phyloP scores from a whole-genome alignment of 2,113 vertebrate genomes.

The Platichthys stellatus region DNA sequence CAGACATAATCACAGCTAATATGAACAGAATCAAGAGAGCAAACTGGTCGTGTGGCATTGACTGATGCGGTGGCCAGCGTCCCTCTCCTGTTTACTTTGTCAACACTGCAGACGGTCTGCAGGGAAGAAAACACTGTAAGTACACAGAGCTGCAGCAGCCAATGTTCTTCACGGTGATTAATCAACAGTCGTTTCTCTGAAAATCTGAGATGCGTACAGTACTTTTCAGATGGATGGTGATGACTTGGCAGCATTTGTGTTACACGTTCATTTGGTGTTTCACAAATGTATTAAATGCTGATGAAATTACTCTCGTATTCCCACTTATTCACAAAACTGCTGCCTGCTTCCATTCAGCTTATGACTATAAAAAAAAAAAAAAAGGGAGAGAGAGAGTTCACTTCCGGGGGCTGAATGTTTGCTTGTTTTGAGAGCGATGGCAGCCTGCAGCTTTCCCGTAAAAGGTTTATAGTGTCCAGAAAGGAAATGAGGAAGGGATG shows the following conservation, averaged over 20 bases:
- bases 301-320: background rate
- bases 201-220: background rate
- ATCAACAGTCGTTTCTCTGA: constrained; percentile 31
- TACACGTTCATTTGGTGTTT: background rate
- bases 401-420: constrained; percentile 27
- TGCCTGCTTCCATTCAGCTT: background rate
- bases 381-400: background rate
- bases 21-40: constrained; percentile 40
- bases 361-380: background rate
- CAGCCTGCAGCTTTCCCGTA: constrained; percentile 29
- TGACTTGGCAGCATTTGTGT: background rate
- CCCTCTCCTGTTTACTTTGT: constrained; percentile 55
- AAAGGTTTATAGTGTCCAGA: constrained; percentile 31
- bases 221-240: background rate
- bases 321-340: background rate
- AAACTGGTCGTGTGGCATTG: constrained; percentile 43
- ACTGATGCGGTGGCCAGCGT: constrained; percentile 3
- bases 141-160: constrained; percentile 7
- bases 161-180: constrained; percentile 42
- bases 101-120: constrained; percentile 48
- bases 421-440: constrained; percentile 5
- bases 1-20: constrained; percentile 41
- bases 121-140: constrained; percentile 15
- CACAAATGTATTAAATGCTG: background rate
- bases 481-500: constrained; percentile 14